Conservation (phyloP, 2,113 vertebrate genomes). For the Podarcis muralis region DNA sequence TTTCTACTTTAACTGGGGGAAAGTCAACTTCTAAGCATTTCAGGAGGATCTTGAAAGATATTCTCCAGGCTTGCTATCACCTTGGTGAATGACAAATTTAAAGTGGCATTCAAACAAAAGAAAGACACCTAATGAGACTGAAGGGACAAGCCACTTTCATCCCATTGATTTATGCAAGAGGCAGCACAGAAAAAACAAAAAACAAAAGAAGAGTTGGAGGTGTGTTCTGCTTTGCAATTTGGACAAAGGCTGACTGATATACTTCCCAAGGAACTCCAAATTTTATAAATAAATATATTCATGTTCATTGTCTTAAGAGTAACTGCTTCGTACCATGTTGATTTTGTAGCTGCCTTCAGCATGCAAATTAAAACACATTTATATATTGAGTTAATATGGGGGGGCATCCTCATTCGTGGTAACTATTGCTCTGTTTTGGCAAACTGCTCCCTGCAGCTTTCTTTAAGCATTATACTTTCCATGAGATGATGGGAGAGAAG, state of each 20-base stretch:
- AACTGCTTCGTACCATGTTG: background rate
- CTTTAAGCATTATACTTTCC: no score
- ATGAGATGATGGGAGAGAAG: no score
- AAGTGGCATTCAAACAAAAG: background rate
- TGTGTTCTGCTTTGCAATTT: background rate
- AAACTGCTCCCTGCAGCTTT: no score
- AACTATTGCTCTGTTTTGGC: no score
- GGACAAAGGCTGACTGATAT: background rate
- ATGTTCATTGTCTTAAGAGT: background rate
- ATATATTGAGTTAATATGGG: no score
- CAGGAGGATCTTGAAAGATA: background rate
- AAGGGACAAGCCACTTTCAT: background rate
- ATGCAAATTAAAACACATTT: no score
- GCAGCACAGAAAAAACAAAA: background rate
- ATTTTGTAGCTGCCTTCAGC: background rate
- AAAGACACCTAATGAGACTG: background rate
- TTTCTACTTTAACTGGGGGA: background rate
- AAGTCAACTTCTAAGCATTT: background rate
- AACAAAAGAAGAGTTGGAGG: background rate
- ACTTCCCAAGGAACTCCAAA: background rate
- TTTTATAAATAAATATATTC: background rate
- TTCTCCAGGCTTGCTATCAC: background rate
- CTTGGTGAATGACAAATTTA: constrained; percentile 30
- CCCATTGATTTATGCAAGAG: background rate
- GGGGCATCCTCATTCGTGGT: no score